These are phyloP conservation scores for Sciaenops ocellatus DNA, from an alignment of 2,797 vertebrate genomes.

Conservation along the genomic window DNA sequence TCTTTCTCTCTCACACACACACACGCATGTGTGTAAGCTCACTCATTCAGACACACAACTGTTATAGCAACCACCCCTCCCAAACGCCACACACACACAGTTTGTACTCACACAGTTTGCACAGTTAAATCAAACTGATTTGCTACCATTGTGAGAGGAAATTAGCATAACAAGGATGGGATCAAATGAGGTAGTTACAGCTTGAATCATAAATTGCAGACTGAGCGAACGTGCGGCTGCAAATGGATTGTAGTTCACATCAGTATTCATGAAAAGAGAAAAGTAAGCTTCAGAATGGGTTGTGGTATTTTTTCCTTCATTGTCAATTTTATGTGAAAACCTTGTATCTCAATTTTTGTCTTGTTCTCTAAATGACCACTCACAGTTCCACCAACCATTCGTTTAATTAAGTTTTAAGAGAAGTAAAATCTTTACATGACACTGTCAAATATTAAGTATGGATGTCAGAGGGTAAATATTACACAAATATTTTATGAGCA, in stretches of 20 bases:
- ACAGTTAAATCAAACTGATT: slow-evolving; percentile 87
- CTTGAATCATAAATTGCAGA: slow-evolving; percentile 85
- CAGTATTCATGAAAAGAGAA: slow-evolving; percentile 83
- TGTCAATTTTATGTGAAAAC: slow-evolving; percentile 69
- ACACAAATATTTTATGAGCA: slow-evolving; percentile 17
- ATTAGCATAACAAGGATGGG: slow-evolving; percentile 86
- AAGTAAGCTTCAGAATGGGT: slow-evolving; percentile 73
- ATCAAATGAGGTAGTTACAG: slow-evolving; percentile 86
- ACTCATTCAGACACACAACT: slow-evolving; percentile 60
- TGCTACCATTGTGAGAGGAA: slow-evolving; percentile 81
- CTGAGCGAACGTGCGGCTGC: slow-evolving; percentile 80
- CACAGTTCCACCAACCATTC: slow-evolving; percentile 33
- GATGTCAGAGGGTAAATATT: slow-evolving; percentile 27
- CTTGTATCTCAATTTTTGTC: slow-evolving; percentile 59
- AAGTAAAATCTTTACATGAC: slow-evolving; percentile 30
- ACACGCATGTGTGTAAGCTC: slow-evolving; percentile 40
- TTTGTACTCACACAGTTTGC: slow-evolving; percentile 77
- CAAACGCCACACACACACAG: slow-evolving; percentile 49
- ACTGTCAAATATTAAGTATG: slow-evolving; percentile 30
- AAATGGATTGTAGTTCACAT: slow-evolving; percentile 84
- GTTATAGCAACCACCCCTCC: slow-evolving; percentile 65
- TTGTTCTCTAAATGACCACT: slow-evolving; percentile 51
- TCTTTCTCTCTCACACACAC: slow-evolving; percentile 43
- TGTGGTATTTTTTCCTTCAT: slow-evolving; percentile 59
- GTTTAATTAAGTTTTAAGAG: slow-evolving; percentile 48